Evolutionary conservation across 2,888 invertebrate species (phyloP).

Genomic region (Glaucopsyche alexis): DNA sequence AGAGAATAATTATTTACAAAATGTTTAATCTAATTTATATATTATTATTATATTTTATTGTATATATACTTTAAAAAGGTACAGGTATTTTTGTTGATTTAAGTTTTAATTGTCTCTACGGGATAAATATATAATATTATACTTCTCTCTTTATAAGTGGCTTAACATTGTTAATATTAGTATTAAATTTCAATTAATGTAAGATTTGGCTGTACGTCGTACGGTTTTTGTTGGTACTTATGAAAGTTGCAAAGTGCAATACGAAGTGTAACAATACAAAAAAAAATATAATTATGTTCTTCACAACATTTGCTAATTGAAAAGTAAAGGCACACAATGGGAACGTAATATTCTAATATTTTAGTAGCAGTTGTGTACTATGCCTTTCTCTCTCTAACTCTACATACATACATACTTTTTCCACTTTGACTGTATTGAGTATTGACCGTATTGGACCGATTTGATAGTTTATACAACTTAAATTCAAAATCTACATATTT

Average conservation of each 20-base stretch:
- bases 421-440: too few species aligned
- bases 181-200: background rate
- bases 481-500: too few species aligned
- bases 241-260: background rate
- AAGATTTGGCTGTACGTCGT: background rate
- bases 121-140: background rate
- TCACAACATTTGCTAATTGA: background rate
- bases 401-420: too few species aligned
- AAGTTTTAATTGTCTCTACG: background rate
- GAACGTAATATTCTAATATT: background rate
- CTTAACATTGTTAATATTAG: background rate
- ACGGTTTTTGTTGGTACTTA: background rate
- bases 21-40: conserved; percentile 1
- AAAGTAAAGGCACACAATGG: background rate
- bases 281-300: background rate
- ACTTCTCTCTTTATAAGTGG: background rate
- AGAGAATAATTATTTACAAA: conserved; percentile 25
- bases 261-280: background rate
- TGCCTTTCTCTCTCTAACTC: too few species aligned
- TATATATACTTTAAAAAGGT: background rate
- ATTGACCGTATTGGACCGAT: too few species aligned
- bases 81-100: conserved; percentile 5
- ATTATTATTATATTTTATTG: background rate
- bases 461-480: too few species aligned
- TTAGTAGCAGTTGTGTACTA: background rate